Base-by-base conservation (phyloP, 2,888 invertebrate species). In the Temnothorax ravouxi region DNA sequence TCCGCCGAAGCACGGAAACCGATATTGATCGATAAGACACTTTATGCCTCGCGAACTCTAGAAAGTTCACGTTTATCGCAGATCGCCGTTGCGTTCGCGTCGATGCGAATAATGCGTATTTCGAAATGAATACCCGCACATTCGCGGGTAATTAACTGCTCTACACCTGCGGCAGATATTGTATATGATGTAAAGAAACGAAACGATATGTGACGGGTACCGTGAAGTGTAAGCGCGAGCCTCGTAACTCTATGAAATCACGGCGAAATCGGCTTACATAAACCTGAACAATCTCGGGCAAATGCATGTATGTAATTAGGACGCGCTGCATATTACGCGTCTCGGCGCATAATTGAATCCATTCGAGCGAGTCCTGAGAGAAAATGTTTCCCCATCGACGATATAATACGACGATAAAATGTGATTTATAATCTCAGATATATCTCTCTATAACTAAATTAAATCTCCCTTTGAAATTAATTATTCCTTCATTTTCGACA, bases 221-320 rank as follows among this genome's bases (percentile, higher is more conserved):
- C 79, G 34, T 72, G 79, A 80, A 80, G 79, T 54, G 47, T 71
- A 21, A 21, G 34, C 47, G 47, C 25, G 62, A 18, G 25, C 13
- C 79, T 21, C 11, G 72, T 59, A 72, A 80, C 34, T 61, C 38
- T 18, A 50, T 47, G 59, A 72, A 71, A 71, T 59, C 59, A 5
- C 38, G 34, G 47, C 79, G 79, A 79, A 79, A 79, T 79, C 79
- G 79, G 72, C 79, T 79, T 79, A 79, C 79, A 79, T 72, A 79
- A 79, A 79, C 72, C 72, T 50, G 38, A 67, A 72, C 25, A 79
- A 79, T 72, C 79, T 72, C 59, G 59, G 44, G 59, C 47, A 25
- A 72, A 18, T 67, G 34, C 34, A 25, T 25, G 38, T 72, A 50
- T 50, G 72, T 50, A 79, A 80, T 80, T 80, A 72, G 25, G 11